These are phyloP conservation scores for Pitta sordida DNA, from an alignment of 2,113 vertebrate species.

Conservation along the genomic window DNA sequence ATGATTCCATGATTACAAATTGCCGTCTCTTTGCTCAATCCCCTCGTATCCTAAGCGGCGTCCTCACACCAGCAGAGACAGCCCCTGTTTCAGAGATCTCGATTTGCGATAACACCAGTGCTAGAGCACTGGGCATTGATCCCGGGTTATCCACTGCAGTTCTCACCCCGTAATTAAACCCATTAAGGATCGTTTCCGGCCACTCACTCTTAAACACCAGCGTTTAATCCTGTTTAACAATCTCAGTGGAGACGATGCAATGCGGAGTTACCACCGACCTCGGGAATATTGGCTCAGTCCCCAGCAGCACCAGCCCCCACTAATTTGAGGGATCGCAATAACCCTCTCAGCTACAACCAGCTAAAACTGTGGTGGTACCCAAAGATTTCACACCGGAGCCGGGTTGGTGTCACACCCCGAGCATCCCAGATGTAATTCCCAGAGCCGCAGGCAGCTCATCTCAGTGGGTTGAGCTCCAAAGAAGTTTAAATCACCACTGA, in stretches of 20 bases:
- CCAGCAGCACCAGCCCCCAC: not conserved
- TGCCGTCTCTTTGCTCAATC: not conserved
- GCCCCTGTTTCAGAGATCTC: not conserved
- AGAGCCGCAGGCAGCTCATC: not conserved
- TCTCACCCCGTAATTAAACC: not conserved
- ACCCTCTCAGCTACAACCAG: not conserved
- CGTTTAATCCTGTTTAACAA: not conserved
- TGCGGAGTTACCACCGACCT: not conserved
- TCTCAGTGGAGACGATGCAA: not conserved
- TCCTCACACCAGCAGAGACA: not conserved
- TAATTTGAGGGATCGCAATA: not conserved
- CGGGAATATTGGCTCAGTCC: not conserved
- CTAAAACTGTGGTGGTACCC: not conserved
- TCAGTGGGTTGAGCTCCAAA: not conserved
- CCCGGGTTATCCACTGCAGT: not conserved
- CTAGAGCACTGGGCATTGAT: fast-evolving
- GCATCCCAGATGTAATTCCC: not conserved
- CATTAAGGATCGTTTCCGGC: not conserved
- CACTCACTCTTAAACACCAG: not conserved
- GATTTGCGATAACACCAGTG: not conserved
- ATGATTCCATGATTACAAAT: not conserved
- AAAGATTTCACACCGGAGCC: not conserved
- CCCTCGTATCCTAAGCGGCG: not conserved
- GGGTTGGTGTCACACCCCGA: not conserved
- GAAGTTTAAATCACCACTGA: not conserved